Evolutionary conservation across 1,140 invertebrate genomes (phyloP), one percentile per base, ranked within the genome.

Genomic region (Hypsibius dujardini): DNA sequence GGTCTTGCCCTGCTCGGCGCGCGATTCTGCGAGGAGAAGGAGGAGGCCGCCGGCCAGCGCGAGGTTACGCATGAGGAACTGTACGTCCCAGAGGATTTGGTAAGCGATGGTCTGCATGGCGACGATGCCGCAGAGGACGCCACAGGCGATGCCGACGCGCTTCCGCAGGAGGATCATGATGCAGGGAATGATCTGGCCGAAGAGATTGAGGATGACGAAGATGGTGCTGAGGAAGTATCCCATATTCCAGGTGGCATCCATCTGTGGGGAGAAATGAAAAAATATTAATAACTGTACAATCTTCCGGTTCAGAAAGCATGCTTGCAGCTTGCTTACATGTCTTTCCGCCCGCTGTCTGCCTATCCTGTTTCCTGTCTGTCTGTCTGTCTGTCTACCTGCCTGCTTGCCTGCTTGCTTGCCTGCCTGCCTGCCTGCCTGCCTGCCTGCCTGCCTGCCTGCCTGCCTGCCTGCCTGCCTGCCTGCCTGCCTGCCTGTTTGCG

Each of bases 221-320:
- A 93, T 71, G 15, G 90, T 90, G 1, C 90, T 91, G 59, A 97
- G 78, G 77, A 96, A 88, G 77, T 86, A 88, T 1, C 95, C 95
- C 83, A 94, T 97, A n/a, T 87, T 86, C 95, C 95, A 99, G 1
- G 91, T 92, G 80, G 90, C 87, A 78, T 95, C 87, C 91, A 98
- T 97, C 77, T 98, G 99, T 77, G 50, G n/a, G 28, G 28, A 28
- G 28, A 28, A 28, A 28, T 0, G 28, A 28, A 28, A 0, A 28
- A 28, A 28, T 28, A 28, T 28, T 28, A 28, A 28, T 28, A 28
- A 28, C 28, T 28, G 28, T 28, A 28, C 28, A 28, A 28, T 28
- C 28, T 28, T 28, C 28, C 28, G 28, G 28, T 28, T 28, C 28
- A 28, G 28, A 28, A 28, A 28, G 28, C 28, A 28, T 28, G 28